These are phyloP conservation scores for Pimephales promelas DNA, from an alignment of 2,113 vertebrate species.

Conservation along the genomic window DNA sequence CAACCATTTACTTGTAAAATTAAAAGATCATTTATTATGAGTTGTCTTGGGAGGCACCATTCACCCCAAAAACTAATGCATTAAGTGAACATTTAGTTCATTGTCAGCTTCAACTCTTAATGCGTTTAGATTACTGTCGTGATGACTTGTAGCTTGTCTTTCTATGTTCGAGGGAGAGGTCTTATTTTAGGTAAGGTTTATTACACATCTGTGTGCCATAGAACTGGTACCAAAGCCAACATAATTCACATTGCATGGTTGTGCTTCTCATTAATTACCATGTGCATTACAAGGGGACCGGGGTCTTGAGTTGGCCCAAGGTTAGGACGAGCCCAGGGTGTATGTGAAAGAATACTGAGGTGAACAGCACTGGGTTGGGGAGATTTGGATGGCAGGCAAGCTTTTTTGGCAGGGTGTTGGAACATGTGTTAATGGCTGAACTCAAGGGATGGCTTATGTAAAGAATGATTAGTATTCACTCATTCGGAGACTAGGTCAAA, in stretches of 20 bases:
- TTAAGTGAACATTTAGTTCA: neutral
- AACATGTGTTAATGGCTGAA: slow-evolving; percentile 32
- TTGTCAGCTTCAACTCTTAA: slow-evolving; percentile 19
- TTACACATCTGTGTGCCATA: slow-evolving; percentile 38
- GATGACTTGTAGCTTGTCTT: slow-evolving; percentile 17
- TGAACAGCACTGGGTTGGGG: slow-evolving; percentile 37
- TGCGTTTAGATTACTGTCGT: neutral
- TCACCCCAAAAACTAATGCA: neutral
- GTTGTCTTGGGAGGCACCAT: neutral
- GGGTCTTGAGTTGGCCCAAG: slow-evolving; percentile 43
- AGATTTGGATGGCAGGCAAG: slow-evolving; percentile 31
- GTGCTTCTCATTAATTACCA: slow-evolving; percentile 44
- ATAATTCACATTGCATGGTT: slow-evolving; percentile 47
- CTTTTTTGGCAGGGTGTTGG: slow-evolving; percentile 40
- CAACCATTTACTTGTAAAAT: too few species aligned
- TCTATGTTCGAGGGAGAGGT: slow-evolving; percentile 47
- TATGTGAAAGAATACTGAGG: slow-evolving; percentile 39
- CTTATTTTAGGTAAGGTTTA: slow-evolving; percentile 52
- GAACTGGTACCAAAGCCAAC: slow-evolving; percentile 52
- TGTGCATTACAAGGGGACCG: slow-evolving; percentile 30
- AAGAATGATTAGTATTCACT: slow-evolving; percentile 22
- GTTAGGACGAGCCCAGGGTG: slow-evolving; percentile 49
- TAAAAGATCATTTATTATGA: neutral
- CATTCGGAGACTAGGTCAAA: neutral
- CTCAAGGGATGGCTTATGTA: neutral